Base-by-base conservation (phyloP, 2,113 vertebrate species). In the Meleagris gallopavo region DNA sequence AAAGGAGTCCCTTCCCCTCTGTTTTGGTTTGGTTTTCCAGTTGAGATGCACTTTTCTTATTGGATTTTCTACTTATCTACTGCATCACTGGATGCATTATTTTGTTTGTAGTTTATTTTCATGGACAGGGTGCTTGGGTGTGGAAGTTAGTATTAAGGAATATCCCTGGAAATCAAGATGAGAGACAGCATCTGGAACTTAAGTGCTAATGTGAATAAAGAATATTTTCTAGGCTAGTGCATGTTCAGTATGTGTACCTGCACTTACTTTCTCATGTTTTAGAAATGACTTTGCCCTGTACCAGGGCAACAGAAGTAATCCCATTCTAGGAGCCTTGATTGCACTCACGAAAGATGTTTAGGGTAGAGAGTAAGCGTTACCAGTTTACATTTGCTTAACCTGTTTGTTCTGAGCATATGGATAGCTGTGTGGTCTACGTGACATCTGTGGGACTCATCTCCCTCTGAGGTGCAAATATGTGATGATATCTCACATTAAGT, bases 311-410 rank as follows among this genome's bases (percentile, higher is more conserved):
- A 5, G 13, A 14, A 76, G 50, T 82, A 73, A 73, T 40, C 32
- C 21, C 24, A 21, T 25, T 5, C 3, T 34, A 18, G 36, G 48
- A 66, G 45, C 65, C 43, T 72, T 41, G 43, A 13, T 6, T 81
- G 24, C 22, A 19, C 5, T 3, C 6, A 5, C 29, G n/a, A 22
- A 3, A 17, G 12, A 18, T 55, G 21, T 20, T 1, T 0, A 5
- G 29, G 40, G 10, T n/a, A 58, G 3, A 30, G 16, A 38, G 16
- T 43, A 50, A 50, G 10, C 9, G 6, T 75, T 61, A 69, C 10
- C 22, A 5, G 13, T 67, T 90, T 54, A 32, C 24, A 6, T 73
- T 62, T 65, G 43, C 8, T 64, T 60, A 48, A 3, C 69, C 27
- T 50, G 30, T 32, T 66, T 5, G 5, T 83, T 81, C 19, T 77